These are phyloP conservation scores for Gopherus flavomarginatus DNA, from an alignment of 2,113 vertebrate genomes.

Conservation along the genomic window DNA sequence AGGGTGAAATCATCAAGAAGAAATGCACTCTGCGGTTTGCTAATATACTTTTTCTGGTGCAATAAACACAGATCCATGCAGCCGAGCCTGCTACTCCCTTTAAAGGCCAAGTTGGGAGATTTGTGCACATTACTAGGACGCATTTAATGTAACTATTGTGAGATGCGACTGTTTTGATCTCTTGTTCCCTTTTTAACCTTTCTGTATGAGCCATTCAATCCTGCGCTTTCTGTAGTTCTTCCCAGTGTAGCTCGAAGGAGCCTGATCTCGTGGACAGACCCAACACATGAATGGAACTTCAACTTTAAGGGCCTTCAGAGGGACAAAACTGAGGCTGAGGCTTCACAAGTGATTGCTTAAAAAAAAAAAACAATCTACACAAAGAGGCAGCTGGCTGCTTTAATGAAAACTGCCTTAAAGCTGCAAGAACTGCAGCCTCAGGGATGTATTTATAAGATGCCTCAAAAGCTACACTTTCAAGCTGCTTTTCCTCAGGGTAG, in stretches of 20 bases:
- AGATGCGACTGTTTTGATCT: conserved; percentile 72
- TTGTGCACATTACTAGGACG: conserved; percentile 60
- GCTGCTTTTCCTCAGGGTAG: conserved; percentile 74
- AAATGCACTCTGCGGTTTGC: conserved; percentile 45
- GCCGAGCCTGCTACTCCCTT: conserved; percentile 42
- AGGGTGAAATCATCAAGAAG: conserved; percentile 57
- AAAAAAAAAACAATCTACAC: conserved; percentile 78
- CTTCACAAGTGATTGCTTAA: conserved; percentile 79
- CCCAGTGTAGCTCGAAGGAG: conserved; percentile 59
- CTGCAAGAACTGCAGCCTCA: conserved; percentile 76
- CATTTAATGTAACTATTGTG: conserved; percentile 75
- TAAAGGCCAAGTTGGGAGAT: conserved; percentile 61
- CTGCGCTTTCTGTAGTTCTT: conserved; percentile 63
- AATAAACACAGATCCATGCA: conserved; percentile 53
- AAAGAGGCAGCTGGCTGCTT: conserved; percentile 84
- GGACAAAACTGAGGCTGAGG: conserved; percentile 79
- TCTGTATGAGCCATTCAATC: conserved; percentile 67
- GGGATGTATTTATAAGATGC: conserved; percentile 79
- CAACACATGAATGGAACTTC: conserved; percentile 78
- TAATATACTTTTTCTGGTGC: conserved; percentile 56
- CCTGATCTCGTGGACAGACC: conserved; percentile 64
- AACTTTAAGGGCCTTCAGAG: conserved; percentile 81
- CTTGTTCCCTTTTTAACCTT: conserved; percentile 74
- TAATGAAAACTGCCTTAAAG: conserved; percentile 83
- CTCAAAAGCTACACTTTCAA: conserved; percentile 79